Evolutionary conservation across 2,113 vertebrate species (phyloP), one percentile per base, ranked within the genome.

Genomic region (Silurus meridionalis): DNA sequence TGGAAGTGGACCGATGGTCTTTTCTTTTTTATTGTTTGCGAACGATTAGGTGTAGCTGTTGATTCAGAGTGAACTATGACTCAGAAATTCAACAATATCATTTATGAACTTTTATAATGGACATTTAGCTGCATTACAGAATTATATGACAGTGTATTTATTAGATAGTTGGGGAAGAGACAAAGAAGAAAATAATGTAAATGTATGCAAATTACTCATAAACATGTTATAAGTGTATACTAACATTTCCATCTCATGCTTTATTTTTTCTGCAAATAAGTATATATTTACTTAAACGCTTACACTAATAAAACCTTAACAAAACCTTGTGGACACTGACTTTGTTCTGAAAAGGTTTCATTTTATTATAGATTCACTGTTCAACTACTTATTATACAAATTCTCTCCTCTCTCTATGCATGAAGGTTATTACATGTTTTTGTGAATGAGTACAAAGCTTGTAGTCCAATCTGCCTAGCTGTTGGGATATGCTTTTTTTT

Each of bases 391-490:
- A 17, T 8, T 28, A 7, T 25, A 55, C n/a, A 57, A 14, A 79
- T 57, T 55, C n/a, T 4, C 25, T 5, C 25, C 60, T 79, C 13
- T 28, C n/a, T 9, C 15, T n/a, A 37, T 25, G 15, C 21, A 15
- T 4, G 48, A 61, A 53, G n/a, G 57, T 64, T 63, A 85, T 77
- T 86, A 28, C 8, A 74, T 86, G 61, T 82, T 48, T 82, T 23
- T 81, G 37, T 86, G 64, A 63, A 82, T 86, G 83, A 85, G 74
- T 10, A 28, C 48, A 66, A 63, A 66, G 58, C 57, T 14, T n/a
- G 23, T 85, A n/a, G 15, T 55, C 21, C 60, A 50, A 23, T 80
- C 60, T 25, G 23, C 58, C 23, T 82, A n/a, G 50, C 25, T 71
- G 23, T 52, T 50, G 17, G 19, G 6, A 48, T 82, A n/a, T 63